phyloP scores from a whole-genome alignment of 2,888 invertebrate species.

The Trichopoda pennipes region DNA sequence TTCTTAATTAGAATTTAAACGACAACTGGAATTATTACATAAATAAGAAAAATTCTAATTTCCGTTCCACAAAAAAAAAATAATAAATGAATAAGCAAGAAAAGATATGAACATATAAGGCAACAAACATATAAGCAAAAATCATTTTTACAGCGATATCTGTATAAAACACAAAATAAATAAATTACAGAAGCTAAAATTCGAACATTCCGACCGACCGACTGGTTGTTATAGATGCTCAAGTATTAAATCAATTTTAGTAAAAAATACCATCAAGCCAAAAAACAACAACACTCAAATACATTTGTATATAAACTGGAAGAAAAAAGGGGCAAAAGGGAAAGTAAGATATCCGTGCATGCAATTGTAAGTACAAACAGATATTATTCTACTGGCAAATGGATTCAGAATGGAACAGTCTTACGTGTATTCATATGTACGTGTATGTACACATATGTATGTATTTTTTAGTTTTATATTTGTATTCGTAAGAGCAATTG shows the following conservation, averaged over 20 bases:
- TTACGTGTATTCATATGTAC: neutral
- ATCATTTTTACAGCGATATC: no score
- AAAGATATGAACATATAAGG: neutral
- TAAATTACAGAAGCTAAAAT: no score
- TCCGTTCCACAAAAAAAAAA: neutral
- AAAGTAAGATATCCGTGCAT: neutral
- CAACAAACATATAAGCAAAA: no score
- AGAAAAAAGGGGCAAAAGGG: neutral
- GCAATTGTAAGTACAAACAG: neutral
- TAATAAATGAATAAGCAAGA: neutral
- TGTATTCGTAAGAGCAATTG: no score
- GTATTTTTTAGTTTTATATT: neutral
- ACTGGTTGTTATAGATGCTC: no score
- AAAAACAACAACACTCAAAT: neutral
- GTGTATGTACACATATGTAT: neutral
- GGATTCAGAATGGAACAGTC: neutral
- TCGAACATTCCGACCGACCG: no score
- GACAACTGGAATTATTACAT: neutral
- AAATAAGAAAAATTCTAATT: neutral
- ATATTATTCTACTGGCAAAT: neutral
- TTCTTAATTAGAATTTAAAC: constrained; percentile 15
- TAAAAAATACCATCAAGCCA: no score
- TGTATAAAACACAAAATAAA: no score
- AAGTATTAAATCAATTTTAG: no score
- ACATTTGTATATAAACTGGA: neutral